A percentile compares a stretch with the other conserved stretches of the same genome.
Conservation (phyloP, 2,888 invertebrate genomes). For the Synanthedon formicaeformis region DNA sequence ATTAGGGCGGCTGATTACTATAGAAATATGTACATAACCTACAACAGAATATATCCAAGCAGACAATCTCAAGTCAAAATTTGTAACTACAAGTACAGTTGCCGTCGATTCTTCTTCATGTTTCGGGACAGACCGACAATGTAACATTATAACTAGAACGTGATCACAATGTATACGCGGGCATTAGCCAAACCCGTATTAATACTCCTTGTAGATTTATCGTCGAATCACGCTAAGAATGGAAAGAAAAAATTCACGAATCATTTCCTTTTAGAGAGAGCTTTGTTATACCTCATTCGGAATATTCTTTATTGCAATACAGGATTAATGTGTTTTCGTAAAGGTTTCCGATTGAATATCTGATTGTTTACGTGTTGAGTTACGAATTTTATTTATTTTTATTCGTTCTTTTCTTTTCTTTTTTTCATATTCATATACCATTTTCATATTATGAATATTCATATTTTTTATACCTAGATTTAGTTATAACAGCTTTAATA, state of each 20-base stretch:
- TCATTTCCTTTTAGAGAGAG: conserved; percentile 16
- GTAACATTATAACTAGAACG: conserved; percentile 8
- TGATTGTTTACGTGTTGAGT: not conserved
- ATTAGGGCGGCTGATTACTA: too few relatives aligned
- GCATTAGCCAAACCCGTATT: conserved; percentile 5
- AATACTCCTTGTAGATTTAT: conserved; percentile 17
- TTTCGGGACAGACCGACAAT: not conserved
- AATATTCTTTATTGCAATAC: conserved; percentile 1
- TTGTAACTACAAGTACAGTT: too few relatives aligned
- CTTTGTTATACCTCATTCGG: not conserved
- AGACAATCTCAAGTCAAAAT: too few relatives aligned
- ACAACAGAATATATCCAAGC: too few relatives aligned
- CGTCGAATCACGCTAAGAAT: conserved; percentile 11
- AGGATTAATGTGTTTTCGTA: conserved; percentile 4
- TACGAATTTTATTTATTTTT: not conserved
- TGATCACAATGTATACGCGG: conserved; percentile 11
- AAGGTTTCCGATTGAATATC: conserved; percentile 1
- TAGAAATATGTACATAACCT: too few relatives aligned
- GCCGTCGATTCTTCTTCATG: not conserved
- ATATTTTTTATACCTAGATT: too few relatives aligned
- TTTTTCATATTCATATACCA: not conserved
- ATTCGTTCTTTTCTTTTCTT: not conserved
- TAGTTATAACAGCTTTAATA: too few relatives aligned
- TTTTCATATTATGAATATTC: not conserved
- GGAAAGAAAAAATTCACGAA: conserved; percentile 18